These are phyloP conservation scores for Trypoxylus dichotomus DNA, from an alignment of 1,140 invertebrate genomes.

Conservation along the genomic window DNA sequence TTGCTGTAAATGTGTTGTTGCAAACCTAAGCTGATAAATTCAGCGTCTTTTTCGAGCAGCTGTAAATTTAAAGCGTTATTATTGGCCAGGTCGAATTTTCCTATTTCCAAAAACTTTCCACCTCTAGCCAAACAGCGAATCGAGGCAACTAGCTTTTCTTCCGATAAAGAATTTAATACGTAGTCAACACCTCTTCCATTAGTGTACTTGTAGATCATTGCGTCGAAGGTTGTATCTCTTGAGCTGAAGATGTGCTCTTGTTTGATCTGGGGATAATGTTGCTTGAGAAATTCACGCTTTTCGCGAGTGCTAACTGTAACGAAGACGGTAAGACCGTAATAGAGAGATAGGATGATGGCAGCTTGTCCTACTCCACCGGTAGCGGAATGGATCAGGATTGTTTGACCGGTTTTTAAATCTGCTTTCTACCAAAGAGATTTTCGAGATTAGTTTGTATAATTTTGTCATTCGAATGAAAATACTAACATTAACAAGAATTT, in stretches of 20 bases:
- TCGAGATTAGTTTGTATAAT: not conserved
- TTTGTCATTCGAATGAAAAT: no score
- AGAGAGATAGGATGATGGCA: slow-evolving; percentile 71
- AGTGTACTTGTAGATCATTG: slow-evolving; percentile 60
- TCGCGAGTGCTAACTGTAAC: slow-evolving; percentile 71
- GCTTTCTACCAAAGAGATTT: not conserved
- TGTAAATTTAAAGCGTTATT: slow-evolving; percentile 70
- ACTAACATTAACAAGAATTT: not conserved
- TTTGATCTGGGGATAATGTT: slow-evolving; percentile 39
- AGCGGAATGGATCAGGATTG: slow-evolving; percentile 73
- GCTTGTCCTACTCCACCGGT: slow-evolving; percentile 80
- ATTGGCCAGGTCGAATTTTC: slow-evolving; percentile 65
- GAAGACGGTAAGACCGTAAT: slow-evolving; percentile 67
- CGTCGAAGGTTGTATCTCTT: slow-evolving; percentile 63
- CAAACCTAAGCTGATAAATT: slow-evolving; percentile 83
- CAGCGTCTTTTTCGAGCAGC: slow-evolving; percentile 79
- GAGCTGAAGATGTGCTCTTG: slow-evolving; percentile 62
- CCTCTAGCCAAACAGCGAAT: no score
- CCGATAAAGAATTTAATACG: no score
- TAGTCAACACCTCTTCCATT: slow-evolving; percentile 65
- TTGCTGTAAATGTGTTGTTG: slow-evolving; percentile 56
- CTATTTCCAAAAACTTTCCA: no score
- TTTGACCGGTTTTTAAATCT: not conserved
- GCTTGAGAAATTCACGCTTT: slow-evolving; percentile 69
- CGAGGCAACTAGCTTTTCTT: no score